phyloP scores from a whole-genome alignment of 92 coral and sea anemone species.

The Parazoanthus swiftii region DNA sequence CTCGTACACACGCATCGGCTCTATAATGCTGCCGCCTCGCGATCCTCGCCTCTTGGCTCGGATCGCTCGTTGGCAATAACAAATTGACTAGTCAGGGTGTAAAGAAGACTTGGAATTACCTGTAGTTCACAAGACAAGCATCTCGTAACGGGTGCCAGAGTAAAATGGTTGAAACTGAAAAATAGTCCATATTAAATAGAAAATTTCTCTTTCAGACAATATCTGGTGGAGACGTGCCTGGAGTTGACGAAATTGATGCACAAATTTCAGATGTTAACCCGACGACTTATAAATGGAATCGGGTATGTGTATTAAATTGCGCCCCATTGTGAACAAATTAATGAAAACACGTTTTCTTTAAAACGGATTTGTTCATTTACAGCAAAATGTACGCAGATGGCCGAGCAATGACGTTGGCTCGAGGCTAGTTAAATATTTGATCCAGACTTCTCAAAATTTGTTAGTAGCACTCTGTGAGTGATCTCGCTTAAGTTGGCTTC shows the following conservation, averaged over 20 bases:
- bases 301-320: conserved; percentile 52
- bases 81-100: too few relatives aligned
- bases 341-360: not conserved
- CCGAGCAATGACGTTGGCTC: not conserved
- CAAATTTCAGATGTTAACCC: conserved; percentile 97
- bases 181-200: too few relatives aligned
- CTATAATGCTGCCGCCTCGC: too few relatives aligned
- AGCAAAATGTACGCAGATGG: not conserved
- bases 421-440: not conserved
- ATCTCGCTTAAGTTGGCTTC: not conserved
- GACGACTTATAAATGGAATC: conserved; percentile 73
- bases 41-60: too few relatives aligned
- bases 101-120: too few relatives aligned
- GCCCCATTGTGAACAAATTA: not conserved
- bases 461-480: not conserved
- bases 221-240: conserved; percentile 90
- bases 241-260: conserved; percentile 78
- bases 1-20: too few relatives aligned
- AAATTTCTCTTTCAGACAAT: conserved; percentile 53
- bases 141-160: too few relatives aligned
- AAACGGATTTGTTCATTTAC: not conserved
- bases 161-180: too few relatives aligned
- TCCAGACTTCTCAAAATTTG: not conserved
- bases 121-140: too few relatives aligned
- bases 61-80: too few relatives aligned